Evolutionary conservation across 2,113 vertebrate genomes (phyloP), one percentile per base, ranked within the genome.

Genomic region (Pseudorectes ferrugineus): DNA sequence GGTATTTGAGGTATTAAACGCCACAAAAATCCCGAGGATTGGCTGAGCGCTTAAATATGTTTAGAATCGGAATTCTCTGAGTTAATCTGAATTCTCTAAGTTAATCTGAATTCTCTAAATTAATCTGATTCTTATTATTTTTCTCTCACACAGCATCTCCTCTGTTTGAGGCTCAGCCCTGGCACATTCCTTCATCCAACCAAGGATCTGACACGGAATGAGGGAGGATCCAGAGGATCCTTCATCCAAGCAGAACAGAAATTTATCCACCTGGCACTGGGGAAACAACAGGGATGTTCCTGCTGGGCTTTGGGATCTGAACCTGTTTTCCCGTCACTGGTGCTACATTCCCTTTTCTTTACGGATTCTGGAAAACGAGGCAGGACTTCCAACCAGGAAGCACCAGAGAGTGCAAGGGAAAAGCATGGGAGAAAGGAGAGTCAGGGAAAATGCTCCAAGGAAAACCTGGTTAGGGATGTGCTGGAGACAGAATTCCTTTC

Each of bases 161-260:
- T 6, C 84, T 97, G 61, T 98, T 98, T 91, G 97, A 98, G 59
- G 94, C 77, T 71, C 97, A 97, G 38, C 97, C 95, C 21, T 98
- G 98, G 97, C 95, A 83, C 48, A 43, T 89, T 22, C 93, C 96
- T 51, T 20, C 59, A 3, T 96, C 97, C 54, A 70, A 54, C 35
- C 76, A 48, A 36, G 89, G 90, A 63, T 96, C 93, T 2, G 85
- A 94, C n/a, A 85, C 79, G 31, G 92, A 97, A 5, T 96, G 46
- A 92, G 58, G 35, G n/a, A 65, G 31, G 55, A 72, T 54, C 63
- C 51, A 21, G 22, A 40, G 28, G 0, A 7, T 48, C 48, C 26
- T 82, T 49, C 31, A 40, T 6, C 58, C 42, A 11, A 52, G 43
- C 14, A 58, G 49, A 43, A 48, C 12, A 33, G 67, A 22, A 57